Conservation (phyloP, 2,113 vertebrate species). For the Zapus hudsonius region DNA sequence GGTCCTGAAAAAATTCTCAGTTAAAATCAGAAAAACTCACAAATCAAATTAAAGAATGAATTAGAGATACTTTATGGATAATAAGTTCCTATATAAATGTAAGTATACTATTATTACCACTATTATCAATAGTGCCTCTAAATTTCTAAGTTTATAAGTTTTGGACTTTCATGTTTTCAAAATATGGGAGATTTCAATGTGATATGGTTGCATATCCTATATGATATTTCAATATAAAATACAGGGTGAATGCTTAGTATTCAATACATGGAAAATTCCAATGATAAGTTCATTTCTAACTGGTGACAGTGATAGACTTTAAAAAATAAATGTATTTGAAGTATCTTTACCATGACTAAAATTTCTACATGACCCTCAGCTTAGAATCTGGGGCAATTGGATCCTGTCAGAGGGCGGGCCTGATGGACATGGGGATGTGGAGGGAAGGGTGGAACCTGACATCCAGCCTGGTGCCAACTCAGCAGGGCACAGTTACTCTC, state of each 20-base stretch:
- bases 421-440: accelerated
- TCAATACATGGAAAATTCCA: neutral
- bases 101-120: neutral
- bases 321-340: slow-evolving; percentile 19
- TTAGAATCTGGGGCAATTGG: neutral
- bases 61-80: neutral
- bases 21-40: neutral
- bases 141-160: neutral
- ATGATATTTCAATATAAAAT: neutral
- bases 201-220: neutral
- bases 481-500: neutral
- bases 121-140: neutral
- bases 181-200: neutral
- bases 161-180: neutral
- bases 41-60: neutral
- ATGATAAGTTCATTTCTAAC: slow-evolving; percentile 34
- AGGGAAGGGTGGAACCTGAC: accelerated
- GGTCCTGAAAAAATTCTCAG: neutral
- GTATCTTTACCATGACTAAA: neutral
- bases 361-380: neutral
- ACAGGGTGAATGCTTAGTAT: neutral
- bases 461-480: no score
- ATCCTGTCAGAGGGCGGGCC: neutral
- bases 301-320: neutral
- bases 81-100: neutral